Base-by-base conservation (phyloP, 2,888 invertebrate genomes). In the Heliothis peltigera region DNA sequence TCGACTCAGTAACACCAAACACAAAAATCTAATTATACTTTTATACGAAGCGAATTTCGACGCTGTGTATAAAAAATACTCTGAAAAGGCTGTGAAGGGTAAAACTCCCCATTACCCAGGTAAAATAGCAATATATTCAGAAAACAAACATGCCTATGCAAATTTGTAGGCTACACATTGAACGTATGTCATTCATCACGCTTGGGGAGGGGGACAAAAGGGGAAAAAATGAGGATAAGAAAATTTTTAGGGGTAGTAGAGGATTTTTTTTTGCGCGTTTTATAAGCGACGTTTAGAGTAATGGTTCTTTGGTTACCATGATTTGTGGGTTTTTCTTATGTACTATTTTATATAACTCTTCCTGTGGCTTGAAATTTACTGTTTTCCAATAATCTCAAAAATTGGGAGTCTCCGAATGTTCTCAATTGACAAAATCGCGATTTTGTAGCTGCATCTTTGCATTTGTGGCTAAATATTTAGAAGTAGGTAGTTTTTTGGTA, bases 181-280 rank as follows among this genome's bases (percentile, higher is more conserved):
- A 69, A 53, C 77, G 79, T 75, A 70, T 77, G 77, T 72, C 80
- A 77, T 80, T 75, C 79, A 80, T 80, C 80, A 77, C 77, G 44
- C 18, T 3, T 1, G 21, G 35, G 46, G 56, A 48, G 21, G 56
- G 55, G 75, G 54, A 43, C 44, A 12, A 35, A 60, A 66, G 32
- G 43, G 66, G 44, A 25, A 43, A 62, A 68, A 77, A 59, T 47
- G 48, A 43, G 55, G 21, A 52, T 46, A 61, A 56, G 49, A 66
- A 71, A 6, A 64, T 57, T 51, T 64, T 71, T 43, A 25, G 42
- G 47, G 21, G 8, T 52, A 21, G 44, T 21, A 0, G 18, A 0
- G 35, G 63, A 67, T 21, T 46, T 55, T 44, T 43, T 2, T 8
- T 10, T n/a, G 17, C 0, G 5, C 19, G 1, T 39, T 39, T 15